phyloP scores from a whole-genome alignment of 2,888 invertebrate genomes.

The Andrena trimmerana region DNA sequence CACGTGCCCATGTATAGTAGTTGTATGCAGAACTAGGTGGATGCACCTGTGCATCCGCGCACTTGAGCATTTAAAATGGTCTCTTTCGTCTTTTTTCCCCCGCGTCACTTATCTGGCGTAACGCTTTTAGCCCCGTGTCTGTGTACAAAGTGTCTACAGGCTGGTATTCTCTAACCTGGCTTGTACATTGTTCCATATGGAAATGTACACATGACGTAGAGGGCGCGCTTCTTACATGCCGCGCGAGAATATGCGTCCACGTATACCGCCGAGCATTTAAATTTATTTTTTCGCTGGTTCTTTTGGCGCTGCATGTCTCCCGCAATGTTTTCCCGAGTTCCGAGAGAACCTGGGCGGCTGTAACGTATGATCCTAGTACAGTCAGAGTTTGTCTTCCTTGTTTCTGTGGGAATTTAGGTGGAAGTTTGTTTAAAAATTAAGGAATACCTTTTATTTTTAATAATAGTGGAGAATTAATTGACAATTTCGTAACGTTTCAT shows the following conservation, averaged over 20 bases:
- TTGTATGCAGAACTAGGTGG: slow-evolving; percentile 5
- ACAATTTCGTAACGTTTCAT: no score
- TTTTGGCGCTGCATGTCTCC: slow-evolving; percentile 49
- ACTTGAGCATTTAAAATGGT: slow-evolving; percentile 64
- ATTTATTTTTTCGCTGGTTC: slow-evolving; percentile 50
- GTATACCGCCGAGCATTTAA: slow-evolving; percentile 52
- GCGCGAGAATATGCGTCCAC: slow-evolving; percentile 17
- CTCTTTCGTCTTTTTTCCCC: slow-evolving; percentile 46
- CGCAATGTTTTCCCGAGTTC: slow-evolving; percentile 46
- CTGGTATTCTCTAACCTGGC: slow-evolving; percentile 23
- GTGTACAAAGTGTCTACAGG: slow-evolving; percentile 56
- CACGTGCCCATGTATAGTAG: background rate
- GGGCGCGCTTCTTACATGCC: slow-evolving; percentile 35
- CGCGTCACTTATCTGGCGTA: slow-evolving; percentile 64
- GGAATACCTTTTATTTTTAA: background rate
- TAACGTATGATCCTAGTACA: slow-evolving; percentile 1
- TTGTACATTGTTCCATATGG: slow-evolving; percentile 36
- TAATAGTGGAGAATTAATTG: no score
- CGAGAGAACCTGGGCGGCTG: background rate
- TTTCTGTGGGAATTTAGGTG: background rate
- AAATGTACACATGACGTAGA: slow-evolving; percentile 31
- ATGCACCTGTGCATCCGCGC: slow-evolving; percentile 31
- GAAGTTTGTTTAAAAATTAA: background rate
- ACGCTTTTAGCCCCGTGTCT: slow-evolving; percentile 53
- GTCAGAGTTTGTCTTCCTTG: background rate